These are phyloP conservation scores for Drosophila subpulchrella DNA, from an alignment of 1,140 invertebrate genomes.

Conservation along the genomic window DNA sequence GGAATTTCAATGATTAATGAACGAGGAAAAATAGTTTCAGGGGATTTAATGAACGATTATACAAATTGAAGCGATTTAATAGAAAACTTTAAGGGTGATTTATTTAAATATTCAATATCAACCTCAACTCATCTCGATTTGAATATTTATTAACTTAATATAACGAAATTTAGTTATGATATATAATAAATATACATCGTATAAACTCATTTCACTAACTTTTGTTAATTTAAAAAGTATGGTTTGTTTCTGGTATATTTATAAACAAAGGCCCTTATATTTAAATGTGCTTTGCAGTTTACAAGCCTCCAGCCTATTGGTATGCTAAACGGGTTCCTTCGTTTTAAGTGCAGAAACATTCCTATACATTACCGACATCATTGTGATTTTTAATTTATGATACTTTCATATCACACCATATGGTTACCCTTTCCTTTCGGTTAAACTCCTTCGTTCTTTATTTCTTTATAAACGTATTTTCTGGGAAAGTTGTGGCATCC, in stretches of 20 bases:
- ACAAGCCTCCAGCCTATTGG: background rate
- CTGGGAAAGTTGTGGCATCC: slow-evolving; percentile 1
- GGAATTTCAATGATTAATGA: slow-evolving; percentile 23
- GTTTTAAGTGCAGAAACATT: slow-evolving; percentile 4
- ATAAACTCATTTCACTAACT: no score
- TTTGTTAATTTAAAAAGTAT: no score
- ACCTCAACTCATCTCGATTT: background rate
- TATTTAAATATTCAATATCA: background rate
- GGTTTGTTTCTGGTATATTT: no score
- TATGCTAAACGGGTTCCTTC: background rate
- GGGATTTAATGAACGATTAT: slow-evolving; percentile 19
- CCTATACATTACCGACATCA: slow-evolving; percentile 15
- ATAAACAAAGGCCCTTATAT: no score
- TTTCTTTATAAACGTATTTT: slow-evolving; percentile 15
- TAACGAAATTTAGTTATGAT: no score
- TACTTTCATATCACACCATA: background rate
- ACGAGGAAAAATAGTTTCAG: slow-evolving; percentile 6
- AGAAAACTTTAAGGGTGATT: background rate
- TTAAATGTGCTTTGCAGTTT: background rate
- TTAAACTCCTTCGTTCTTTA: slow-evolving; percentile 1
- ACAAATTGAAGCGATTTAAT: background rate
- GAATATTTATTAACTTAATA: background rate
- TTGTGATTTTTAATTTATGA: slow-evolving; percentile 12
- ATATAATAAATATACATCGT: no score
- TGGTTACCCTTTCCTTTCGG: background rate